A percentile compares a stretch with the other conserved stretches of the same genome.
phyloP scores from a whole-genome alignment of 2,113 vertebrate genomes.

The Uropsilus gracilis region DNA sequence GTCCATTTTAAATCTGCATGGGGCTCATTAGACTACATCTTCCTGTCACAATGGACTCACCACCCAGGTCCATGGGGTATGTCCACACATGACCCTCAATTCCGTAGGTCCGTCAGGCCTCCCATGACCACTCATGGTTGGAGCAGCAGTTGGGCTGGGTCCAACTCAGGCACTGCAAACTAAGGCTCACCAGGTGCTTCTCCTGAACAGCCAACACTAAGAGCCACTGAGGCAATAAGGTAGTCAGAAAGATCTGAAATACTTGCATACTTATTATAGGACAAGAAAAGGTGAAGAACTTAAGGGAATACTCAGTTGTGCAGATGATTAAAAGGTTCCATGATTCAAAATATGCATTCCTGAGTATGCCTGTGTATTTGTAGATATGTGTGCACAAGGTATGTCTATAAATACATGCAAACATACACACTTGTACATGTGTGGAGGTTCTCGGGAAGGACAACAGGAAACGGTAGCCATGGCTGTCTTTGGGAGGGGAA shows the following conservation, averaged over 20 bases:
- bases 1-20: neutral
- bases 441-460: neutral
- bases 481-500: neutral
- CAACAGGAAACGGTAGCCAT: neutral
- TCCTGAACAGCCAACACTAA: neutral
- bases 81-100: neutral
- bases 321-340: neutral
- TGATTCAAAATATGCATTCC: neutral
- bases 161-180: neutral
- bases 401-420: neutral
- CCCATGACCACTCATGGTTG: too few relatives aligned
- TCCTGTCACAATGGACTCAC: neutral
- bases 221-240: neutral
- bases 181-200: neutral
- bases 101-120: neutral
- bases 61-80: neutral
- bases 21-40: neutral
- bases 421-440: neutral
- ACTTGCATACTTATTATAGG: neutral
- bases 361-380: neutral
- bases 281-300: neutral
- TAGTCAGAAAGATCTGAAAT: neutral
- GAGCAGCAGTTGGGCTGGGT: too few relatives aligned
- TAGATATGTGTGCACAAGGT: too few relatives aligned
- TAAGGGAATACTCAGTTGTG: neutral